Conservation (phyloP, 64 coral and sea anemone species). For the Montipora capricornis region DNA sequence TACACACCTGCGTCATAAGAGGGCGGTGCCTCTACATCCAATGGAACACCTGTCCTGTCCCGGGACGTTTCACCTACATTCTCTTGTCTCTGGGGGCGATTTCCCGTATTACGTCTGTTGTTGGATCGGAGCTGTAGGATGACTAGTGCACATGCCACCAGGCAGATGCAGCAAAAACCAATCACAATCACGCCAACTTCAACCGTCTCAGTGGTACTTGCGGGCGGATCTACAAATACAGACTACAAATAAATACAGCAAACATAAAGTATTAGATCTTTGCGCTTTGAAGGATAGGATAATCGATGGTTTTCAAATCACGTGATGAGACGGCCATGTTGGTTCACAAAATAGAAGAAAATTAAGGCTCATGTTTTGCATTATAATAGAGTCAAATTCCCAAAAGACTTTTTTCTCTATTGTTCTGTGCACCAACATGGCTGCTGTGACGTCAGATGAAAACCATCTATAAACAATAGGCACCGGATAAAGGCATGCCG, state of each 20-base stretch:
- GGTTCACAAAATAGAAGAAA: too few species aligned
- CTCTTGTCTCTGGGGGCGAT: slow-evolving; percentile 39
- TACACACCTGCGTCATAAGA: slow-evolving; percentile 73
- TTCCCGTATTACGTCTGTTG: slow-evolving; percentile 44
- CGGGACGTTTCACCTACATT: background rate
- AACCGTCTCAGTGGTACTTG: slow-evolving; percentile 3
- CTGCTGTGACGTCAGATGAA: too few species aligned
- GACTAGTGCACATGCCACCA: slow-evolving; percentile 78
- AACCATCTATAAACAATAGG: too few species aligned
- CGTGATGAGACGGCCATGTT: too few species aligned
- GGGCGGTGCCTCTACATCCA: slow-evolving; percentile 63
- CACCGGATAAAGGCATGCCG: too few species aligned
- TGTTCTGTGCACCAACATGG: too few species aligned
- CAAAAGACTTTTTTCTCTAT: too few species aligned
- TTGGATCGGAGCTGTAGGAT: slow-evolving; percentile 74
- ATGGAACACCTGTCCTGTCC: slow-evolving; percentile 30
- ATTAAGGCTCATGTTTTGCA: too few species aligned
- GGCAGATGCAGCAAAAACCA: slow-evolving; percentile 72
- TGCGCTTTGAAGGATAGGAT: too few species aligned
- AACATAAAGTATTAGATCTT: background rate
- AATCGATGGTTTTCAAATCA: too few species aligned
- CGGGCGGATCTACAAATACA: background rate
- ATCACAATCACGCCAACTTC: slow-evolving; percentile 84
- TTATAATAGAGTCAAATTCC: too few species aligned
- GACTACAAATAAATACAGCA: background rate